Percentiles rank a stretch among this genome's conserved stretches.
phyloP scores from a whole-genome alignment of 2,113 vertebrate genomes.

The Formicarius rufipectus region DNA sequence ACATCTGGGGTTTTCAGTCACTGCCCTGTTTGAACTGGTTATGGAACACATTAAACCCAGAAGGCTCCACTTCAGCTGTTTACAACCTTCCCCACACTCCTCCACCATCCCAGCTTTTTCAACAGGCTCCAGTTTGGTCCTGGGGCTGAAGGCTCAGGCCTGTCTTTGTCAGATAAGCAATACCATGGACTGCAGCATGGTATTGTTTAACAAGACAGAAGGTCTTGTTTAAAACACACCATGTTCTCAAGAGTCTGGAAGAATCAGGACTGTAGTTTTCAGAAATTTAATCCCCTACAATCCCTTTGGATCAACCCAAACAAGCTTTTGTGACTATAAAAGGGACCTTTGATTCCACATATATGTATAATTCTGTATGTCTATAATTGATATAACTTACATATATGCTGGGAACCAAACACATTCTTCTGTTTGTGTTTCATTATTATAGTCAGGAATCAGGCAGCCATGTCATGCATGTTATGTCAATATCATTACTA shows the following conservation, averaged over 20 bases:
- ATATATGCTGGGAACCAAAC: not conserved
- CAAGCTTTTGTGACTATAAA: not conserved
- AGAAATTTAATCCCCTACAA: not conserved
- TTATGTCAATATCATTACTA: not conserved
- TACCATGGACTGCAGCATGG: not conserved
- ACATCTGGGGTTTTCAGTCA: conserved; percentile 21
- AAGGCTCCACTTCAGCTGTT: conserved; percentile 47
- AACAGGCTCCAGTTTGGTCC: not conserved
- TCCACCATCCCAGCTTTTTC: not conserved
- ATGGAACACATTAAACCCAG: conserved; percentile 38
- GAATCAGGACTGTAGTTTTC: not conserved
- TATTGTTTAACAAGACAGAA: too few relatives aligned
- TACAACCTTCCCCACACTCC: not conserved
- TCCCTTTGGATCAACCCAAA: not conserved
- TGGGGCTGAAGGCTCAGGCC: not conserved
- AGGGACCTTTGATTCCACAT: not conserved
- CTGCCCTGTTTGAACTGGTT: conserved; percentile 29
- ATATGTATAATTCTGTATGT: not conserved
- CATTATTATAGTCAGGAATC: not conserved
- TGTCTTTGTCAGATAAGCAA: not conserved
- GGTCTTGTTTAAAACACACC: not conserved
- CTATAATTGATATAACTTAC: not conserved
- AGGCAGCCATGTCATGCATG: not conserved
- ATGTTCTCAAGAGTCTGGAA: not conserved
- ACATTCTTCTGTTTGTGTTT: not conserved